Evolutionary conservation across 2,888 invertebrate genomes (phyloP).

Genomic region (Drosophila hawaiiensis): DNA sequence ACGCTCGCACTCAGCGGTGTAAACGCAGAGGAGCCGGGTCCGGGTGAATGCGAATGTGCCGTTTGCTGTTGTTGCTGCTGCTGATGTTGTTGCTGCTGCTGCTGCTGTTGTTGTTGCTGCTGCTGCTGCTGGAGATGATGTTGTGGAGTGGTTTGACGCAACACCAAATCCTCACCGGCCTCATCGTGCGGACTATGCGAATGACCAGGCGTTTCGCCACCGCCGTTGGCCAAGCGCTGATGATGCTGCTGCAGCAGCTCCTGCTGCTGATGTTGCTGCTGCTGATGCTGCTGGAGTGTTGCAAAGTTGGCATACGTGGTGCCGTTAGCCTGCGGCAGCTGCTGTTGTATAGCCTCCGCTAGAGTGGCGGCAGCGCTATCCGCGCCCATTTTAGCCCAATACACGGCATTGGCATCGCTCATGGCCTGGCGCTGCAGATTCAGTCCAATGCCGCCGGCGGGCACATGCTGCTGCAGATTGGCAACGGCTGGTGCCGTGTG

Average conservation of each 20-base stretch:
- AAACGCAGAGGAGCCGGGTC: conserved; percentile 91
- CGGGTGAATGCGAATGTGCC: conserved; percentile 69
- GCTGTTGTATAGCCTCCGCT: conserved; percentile 87
- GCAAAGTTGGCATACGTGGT: conserved; percentile 86
- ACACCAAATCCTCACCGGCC: conserved; percentile 84
- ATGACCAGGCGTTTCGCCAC: conserved; percentile 82
- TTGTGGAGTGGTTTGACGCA: conserved; percentile 84
- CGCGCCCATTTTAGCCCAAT: conserved; percentile 95
- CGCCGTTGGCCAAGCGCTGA: conserved; percentile 87
- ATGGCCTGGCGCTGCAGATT: conserved; percentile 85
- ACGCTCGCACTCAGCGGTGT: conserved; percentile 94
- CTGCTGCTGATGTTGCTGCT: conserved; percentile 88
- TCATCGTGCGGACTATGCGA: conserved; percentile 84
- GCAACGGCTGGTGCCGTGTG: conserved; percentile 55
- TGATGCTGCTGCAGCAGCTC: conserved; percentile 83
- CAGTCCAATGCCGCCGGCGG: conserved; percentile 83
- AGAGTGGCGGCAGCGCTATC: conserved; percentile 88
- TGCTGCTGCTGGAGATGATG: conserved; percentile 79
- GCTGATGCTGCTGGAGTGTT: conserved; percentile 89
- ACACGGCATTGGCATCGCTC: conserved; percentile 86
- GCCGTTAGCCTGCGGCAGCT: conserved; percentile 74
- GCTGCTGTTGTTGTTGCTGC: conserved; percentile 73
- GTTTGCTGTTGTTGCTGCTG: conserved; percentile 73
- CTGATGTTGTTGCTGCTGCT: conserved; percentile 76
- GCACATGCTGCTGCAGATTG: conserved; percentile 79